Conservation (phyloP, 2,113 vertebrate species). For the Stegostoma tigrinum region DNA sequence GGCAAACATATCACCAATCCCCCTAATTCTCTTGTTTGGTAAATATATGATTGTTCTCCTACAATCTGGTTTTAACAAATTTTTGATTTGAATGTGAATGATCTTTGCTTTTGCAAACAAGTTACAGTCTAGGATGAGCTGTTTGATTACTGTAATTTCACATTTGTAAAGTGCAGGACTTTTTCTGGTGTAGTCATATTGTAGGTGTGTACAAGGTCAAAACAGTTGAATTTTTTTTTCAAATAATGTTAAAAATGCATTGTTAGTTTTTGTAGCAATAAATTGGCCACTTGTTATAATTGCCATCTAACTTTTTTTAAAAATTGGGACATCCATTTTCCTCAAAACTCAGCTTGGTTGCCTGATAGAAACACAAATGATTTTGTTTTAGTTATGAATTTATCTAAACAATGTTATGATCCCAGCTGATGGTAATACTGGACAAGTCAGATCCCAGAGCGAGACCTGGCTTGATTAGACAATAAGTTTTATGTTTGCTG, state of each 20-base stretch:
- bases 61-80: not conserved
- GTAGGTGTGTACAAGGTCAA: not conserved
- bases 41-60: not conserved
- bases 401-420: not conserved
- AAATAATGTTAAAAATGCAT: not conserved
- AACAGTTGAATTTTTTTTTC: not conserved
- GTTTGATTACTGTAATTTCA: not conserved
- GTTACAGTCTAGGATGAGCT: not conserved
- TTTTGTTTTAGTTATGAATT: not conserved
- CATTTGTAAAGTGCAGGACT: not conserved
- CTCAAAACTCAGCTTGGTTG: not conserved
- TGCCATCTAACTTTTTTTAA: not conserved
- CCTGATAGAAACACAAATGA: no score
- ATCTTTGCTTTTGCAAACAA: not conserved
- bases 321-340: not conserved
- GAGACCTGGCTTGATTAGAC: no score
- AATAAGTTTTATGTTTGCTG: no score
- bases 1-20: not conserved
- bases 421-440: no score
- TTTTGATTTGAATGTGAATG: not conserved
- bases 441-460: no score
- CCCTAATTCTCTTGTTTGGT: not conserved
- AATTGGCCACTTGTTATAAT: not conserved
- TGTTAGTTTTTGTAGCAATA: not conserved
- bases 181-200: not conserved